Base-by-base conservation (phyloP, 2,113 vertebrate species). In the Tringa solitaria region DNA sequence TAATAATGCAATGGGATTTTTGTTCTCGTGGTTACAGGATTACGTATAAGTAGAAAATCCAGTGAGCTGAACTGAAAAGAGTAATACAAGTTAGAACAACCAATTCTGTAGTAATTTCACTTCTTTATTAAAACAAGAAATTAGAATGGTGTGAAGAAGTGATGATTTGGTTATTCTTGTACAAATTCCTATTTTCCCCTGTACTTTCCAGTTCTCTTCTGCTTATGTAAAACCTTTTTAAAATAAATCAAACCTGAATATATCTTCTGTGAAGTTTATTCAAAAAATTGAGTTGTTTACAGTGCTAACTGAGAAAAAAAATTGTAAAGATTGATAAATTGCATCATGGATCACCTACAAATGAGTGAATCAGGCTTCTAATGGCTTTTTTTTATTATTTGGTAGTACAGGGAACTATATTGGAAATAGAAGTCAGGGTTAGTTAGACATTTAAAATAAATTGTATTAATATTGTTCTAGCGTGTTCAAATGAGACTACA, bases 171-270 rank as follows among this genome's bases (percentile, higher is more conserved):
- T 89, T 90, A 67, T 59, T 79, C 54, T 77, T 43, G 6, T 59
- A 8, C 20, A 60, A 54, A 73, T 37, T 87, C 16, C 8, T 83
- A 26, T 4, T 46, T 89, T 70, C 83, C 30, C 30, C 48, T 87
- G 20, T 76, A 56, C 20, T 67, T 77, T 16, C 41, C n/a, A 78
- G 5, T 9, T 37, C 61, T 37, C 8, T 74, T 85, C 93, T 83
- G 5, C 19, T 78, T 91, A 75, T 81, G 21, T 26, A 75, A 51
- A 48, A 48, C 15, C 8, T 65, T 89, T 54, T 51, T 45, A 74
- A 86, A 92, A 92, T 84, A 92, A 82, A 87, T 90, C 53, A 94
- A 87, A 83, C 24, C 6, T 26, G 57, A 89, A 87, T 54, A 82
- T 69, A 69, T 61, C 85, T 69, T 80, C 33, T 28, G 5, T 74